Base-by-base conservation (phyloP, 2,888 invertebrate genomes). In the Sussaba pulchella region DNA sequence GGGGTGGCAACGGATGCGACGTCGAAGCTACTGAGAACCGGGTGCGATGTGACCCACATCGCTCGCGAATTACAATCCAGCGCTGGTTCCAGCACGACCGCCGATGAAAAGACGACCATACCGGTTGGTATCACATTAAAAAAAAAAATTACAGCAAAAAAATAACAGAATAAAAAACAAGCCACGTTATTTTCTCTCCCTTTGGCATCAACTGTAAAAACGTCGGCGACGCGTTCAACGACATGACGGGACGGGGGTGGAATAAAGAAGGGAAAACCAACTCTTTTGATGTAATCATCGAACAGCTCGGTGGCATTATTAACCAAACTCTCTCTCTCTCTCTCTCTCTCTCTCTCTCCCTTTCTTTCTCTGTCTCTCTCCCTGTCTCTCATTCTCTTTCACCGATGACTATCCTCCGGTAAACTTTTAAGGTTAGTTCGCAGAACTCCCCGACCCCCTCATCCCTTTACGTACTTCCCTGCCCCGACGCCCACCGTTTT, bases 341-440 rank as follows among this genome's bases (percentile, higher is more conserved):
- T 50, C 70, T 70, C 74, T 26, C 67, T 26, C 39, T 19, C 50
- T n/a, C 39, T 24, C n/a, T n/a, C n/a, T n/a, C n/a, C n/a, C n/a
- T n/a, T n/a, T n/a, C n/a, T n/a, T n/a, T n/a, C n/a, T n/a, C n/a
- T n/a, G n/a, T n/a, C n/a, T n/a, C n/a, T n/a, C n/a, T n/a, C n/a
- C n/a, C n/a, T n/a, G n/a, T 43, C 47, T 57, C 50, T 50, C 43
- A 24, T 36, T 17, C 63, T 72, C 8, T 45, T 64, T 59, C 67
- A 17, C 43, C 50, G 36, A 43, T 50, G 50, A 61, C 50, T 43
- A 69, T 72, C 41, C 41, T 21, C 19, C 19, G 41, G 41, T 41
- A 54, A 77, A 81, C 69, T 77, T 77, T 77, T 69, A 81, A 81
- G 77, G 72, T 31, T 61, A 54, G 76, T 50, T 61, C 31, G 39